Evolutionary conservation across 2,797 vertebrate genomes (phyloP), one percentile per base, ranked within the genome.

Genomic region (Buphagus erythrorhynchus): DNA sequence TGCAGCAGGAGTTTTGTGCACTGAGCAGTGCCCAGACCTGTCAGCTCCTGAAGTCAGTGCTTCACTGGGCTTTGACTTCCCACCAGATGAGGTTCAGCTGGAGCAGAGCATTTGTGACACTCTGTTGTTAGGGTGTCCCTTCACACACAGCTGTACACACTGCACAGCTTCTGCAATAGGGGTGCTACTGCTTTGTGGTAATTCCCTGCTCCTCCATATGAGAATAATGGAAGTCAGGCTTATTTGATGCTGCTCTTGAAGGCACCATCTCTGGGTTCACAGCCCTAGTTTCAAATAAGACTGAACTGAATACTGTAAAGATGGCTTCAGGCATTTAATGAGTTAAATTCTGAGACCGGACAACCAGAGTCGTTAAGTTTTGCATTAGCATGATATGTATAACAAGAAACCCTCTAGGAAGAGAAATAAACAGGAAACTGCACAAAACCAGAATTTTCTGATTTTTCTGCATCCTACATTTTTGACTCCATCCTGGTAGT

Each of bases 401-500:
- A 87, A 61, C 35, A 65, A 43, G 25, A 77, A 26, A 86, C 5
- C 2, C 20, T 8, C 26, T 13, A 51, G 33, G 69, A 74, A 54
- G 28, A 48, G 6, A 93, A 95, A 81, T 54, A 91, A 95, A 77
- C 57, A 75, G 69, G 57, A 88, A 94, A 48, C 35, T 4, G 86
- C 20, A 74, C 11, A 86, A 72, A 96, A 86, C 10, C 40, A 83
- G 62, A 45, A 65, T 51, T 68, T 65, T 36, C 28, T 43, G 40
- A 22, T 67, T 85, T 91, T 74, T 55, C 65, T n/a, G 20, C 85
- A 86, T 75, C 93, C 90, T 88, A 84, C 58, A 28, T 78, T 88
- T 94, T 91, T 90, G 45, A 90, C 82, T 79, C 58, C 76, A 78
- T 68, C 49, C 79, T 83, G 35, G 13, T 62, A 65, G 33, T 7